These are phyloP conservation scores for Gymnorhina tibicen DNA, from an alignment of 2,113 vertebrate genomes.

Conservation along the genomic window DNA sequence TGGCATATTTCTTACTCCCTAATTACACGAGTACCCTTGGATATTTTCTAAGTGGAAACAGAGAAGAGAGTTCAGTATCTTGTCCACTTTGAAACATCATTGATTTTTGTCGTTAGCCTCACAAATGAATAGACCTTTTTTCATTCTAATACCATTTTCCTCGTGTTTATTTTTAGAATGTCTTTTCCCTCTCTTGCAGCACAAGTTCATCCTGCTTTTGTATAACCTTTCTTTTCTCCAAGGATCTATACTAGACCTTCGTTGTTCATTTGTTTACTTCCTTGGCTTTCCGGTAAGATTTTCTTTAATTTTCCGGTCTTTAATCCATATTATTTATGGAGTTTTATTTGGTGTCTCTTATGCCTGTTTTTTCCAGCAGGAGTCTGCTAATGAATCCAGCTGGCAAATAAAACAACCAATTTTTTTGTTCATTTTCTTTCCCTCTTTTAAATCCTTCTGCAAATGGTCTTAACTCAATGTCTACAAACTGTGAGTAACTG, in stretches of 20 bases:
- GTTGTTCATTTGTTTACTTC: not conserved
- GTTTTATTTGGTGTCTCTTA: not conserved
- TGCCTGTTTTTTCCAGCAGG: not conserved
- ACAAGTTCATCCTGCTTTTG: not conserved
- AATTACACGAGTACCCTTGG: not conserved
- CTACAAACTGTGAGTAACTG: not conserved
- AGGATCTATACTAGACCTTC: not conserved
- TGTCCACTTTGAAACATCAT: not conserved
- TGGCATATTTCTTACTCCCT: not conserved
- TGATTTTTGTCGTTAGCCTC: slow-evolving; percentile 16
- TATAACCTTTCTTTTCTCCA: not conserved
- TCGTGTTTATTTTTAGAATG: slow-evolving; percentile 15
- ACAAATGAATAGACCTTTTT: not conserved
- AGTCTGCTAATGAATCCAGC: not conserved
- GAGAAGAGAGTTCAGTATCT: not conserved
- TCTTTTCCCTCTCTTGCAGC: not conserved
- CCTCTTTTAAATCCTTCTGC: not conserved
- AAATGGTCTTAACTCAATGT: not conserved
- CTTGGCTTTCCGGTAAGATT: not conserved
- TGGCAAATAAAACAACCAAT: not conserved
- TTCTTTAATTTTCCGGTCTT: not conserved
- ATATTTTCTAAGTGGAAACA: not conserved
- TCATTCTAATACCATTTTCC: not conserved
- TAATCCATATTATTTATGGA: not conserved
- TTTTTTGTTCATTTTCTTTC: not conserved